Base-by-base conservation (phyloP, 2,888 invertebrate genomes). In the Temnothorax ravouxi region DNA sequence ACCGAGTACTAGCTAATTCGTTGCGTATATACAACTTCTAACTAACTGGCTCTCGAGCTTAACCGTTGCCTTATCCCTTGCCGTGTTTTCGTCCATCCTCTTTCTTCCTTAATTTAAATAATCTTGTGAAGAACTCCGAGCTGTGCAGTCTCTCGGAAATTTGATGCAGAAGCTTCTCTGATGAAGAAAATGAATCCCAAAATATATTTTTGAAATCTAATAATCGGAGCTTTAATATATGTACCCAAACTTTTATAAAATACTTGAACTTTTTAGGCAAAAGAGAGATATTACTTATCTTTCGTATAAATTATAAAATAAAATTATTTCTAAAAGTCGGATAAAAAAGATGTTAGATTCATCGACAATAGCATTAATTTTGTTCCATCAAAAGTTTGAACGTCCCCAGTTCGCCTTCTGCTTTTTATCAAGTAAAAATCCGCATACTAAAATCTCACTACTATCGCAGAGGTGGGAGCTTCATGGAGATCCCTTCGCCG, bases 1-100 rank as follows among this genome's bases (percentile, higher is more conserved):
- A 69, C 74, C 81, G 81, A 54, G 38, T 84, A 86, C 85, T 84
- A 74, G 88, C 88, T 89, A 90, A 90, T 90, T 90, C 89, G 86
- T 88, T 83, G 87, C 86, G 85, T 83, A 88, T 89, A 87, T 86
- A 85, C 76, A 83, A 61, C 80, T 83, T 80, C 83, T 85, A 88
- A 87, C 86, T 90, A 90, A 90, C 89, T 88, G 88, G 86, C 87
- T 83, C 61, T 74, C 44, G 38, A 72, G 54, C 44, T 56, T 67
- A n/a, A 69, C 77, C 71, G 18, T n/a, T 72, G 50, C 50, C 18
- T 50, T 50, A 50, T 50, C 18, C 15, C 61, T 9, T 38, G 4
- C 61, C n/a, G 52, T 62, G 67, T 71, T 47, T 21, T 21, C 72
- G 3, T n/a, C 50, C 47, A 3, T 71, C 18, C 62, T 54, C 34